Percentiles rank a stretch among this genome's conserved stretches.
Conservation (phyloP, 2,113 vertebrate species). For the Lepus americanus region DNA sequence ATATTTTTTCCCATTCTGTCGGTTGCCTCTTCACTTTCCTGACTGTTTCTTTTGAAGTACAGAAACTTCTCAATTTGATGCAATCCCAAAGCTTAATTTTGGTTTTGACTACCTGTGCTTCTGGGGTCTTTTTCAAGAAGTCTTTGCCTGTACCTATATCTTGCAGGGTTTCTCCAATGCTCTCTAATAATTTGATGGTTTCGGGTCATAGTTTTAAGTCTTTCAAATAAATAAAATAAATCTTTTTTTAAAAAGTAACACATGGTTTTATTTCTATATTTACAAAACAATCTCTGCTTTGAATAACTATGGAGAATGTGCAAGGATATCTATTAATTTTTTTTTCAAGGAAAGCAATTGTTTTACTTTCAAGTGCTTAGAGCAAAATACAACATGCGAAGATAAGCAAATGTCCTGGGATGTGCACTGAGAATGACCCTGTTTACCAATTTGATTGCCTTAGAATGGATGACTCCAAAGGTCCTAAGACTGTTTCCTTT, state of each 20-base stretch:
- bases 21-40: too few species aligned
- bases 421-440: neutral
- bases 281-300: constrained; percentile 23
- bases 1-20: too few species aligned
- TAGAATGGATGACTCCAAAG: constrained; percentile 40
- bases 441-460: constrained; percentile 38
- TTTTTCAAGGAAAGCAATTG: constrained; percentile 60
- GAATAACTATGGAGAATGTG: constrained; percentile 8
- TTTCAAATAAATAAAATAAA: too few species aligned
- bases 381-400: neutral
- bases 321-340: constrained; percentile 12
- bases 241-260: neutral
- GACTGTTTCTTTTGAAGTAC: too few species aligned
- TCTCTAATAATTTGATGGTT: too few species aligned
- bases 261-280: constrained; percentile 17
- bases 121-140: too few species aligned
- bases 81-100: too few species aligned
- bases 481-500: neutral
- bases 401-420: constrained; percentile 40
- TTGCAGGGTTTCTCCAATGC: too few species aligned
- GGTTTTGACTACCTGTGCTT: too few species aligned
- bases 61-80: too few species aligned
- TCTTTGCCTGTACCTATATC: too few species aligned
- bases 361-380: constrained; percentile 47
- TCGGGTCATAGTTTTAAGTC: too few species aligned